Base-by-base conservation (phyloP, 1,140 invertebrate species). In the Solenopsis fugax region DNA sequence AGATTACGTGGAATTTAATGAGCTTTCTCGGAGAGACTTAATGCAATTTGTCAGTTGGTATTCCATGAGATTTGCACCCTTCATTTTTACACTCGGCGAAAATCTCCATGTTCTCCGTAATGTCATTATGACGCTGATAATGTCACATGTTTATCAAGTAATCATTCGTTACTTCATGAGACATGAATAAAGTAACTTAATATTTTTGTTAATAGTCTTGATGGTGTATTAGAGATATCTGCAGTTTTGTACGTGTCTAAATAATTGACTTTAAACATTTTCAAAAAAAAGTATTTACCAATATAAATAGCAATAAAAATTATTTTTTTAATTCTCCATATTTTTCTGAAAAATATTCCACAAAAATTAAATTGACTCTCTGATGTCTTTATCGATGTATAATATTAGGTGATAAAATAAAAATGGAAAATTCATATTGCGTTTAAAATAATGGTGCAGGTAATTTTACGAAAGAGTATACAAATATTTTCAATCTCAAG, bases 1-100 rank as follows among this genome's bases (percentile, higher is more conserved):
- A 60, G 54, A 75, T 82, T 73, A 82, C 24, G 24, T 69, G 56
- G 12, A 82, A 73, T 82, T 82, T 82, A 73, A 82, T 60, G 80
- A 84, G 52, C 69, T 75, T 75, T 45, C 69, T 75, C 69, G 7
- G n/a, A 48, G 45, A 84, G 52, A 75, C 41, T 75, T 75, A 75
- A 84, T 50, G 24, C 29, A 62, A 62, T 84, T 75, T 75, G 54
- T 81, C 78, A 65, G 21, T 37, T 10, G 37, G 18, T 56, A 71
- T 81, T 60, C 69, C 13, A 41, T 34, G 54, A 18, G 41, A 73
- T 84, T 60, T 60, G 67, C 69, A 60, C 50, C 18, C 45, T 84
- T 73, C 9, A 62, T 60, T 84, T 62, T 60, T 75, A 21, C 24
- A 48, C n/a, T 54, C 29, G 10, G 5, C 16, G 0, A 41, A 24